Conservation (phyloP, 1,140 invertebrate species). For the Drosophila lini region DNA sequence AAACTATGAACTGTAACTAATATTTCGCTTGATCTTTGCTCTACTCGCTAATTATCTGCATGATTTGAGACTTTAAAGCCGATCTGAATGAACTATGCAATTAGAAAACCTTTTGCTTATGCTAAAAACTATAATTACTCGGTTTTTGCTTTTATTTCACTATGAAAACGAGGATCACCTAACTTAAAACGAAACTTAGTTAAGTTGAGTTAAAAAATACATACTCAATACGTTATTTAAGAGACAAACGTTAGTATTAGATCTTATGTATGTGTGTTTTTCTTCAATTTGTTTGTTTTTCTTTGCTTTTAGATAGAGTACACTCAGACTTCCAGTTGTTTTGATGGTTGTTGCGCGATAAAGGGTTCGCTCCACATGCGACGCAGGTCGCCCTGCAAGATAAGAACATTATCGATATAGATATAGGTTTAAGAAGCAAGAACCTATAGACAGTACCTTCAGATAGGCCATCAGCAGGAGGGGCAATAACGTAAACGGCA, state of each 20-base stretch:
- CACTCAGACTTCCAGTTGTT: slow-evolving; percentile 85
- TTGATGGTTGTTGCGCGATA: slow-evolving; percentile 89
- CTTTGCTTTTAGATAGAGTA: slow-evolving; percentile 70
- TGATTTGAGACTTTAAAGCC: slow-evolving; percentile 40
- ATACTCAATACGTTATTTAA: slow-evolving; percentile 64
- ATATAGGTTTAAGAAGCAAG: not conserved
- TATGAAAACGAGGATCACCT: slow-evolving; percentile 66
- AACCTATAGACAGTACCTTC: slow-evolving; percentile 88
- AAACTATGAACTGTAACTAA: slow-evolving; percentile 42
- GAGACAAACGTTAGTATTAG: slow-evolving; percentile 60
- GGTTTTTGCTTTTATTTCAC: slow-evolving; percentile 71
- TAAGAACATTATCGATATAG: not conserved
- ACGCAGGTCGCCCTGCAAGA: slow-evolving; percentile 93
- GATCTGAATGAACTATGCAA: slow-evolving; percentile 42
- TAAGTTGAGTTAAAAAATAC: slow-evolving; percentile 74
- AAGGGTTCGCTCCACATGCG: slow-evolving; percentile 99
- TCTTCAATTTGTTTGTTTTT: slow-evolving; percentile 40
- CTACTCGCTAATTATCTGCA: slow-evolving; percentile 47
- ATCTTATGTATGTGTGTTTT: slow-evolving; percentile 41
- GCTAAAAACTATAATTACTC: slow-evolving; percentile 73
- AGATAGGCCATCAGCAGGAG: slow-evolving; percentile 98
- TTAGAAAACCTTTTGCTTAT: slow-evolving; percentile 52
- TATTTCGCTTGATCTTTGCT: slow-evolving; percentile 40
- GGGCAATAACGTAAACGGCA: slow-evolving; percentile 98
- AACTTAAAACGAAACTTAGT: slow-evolving; percentile 69